phyloP scores from a whole-genome alignment of 1,140 invertebrate genomes.

The Danaus plexippus region DNA sequence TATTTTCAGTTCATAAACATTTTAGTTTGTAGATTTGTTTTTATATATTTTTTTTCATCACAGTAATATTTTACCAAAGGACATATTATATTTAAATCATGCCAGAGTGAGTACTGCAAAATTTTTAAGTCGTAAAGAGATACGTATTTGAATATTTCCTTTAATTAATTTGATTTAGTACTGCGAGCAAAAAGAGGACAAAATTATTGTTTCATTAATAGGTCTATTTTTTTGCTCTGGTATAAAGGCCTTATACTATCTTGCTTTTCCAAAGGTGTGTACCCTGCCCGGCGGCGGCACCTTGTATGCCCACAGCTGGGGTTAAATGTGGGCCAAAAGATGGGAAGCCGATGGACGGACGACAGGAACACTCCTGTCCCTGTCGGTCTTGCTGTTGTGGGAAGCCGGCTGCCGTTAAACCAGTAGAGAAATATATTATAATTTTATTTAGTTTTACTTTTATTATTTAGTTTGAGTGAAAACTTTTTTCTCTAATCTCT shows the following conservation, averaged over 20 bases:
- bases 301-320: conserved; percentile 41
- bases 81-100: conserved; percentile 42
- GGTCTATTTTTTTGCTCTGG: not conserved
- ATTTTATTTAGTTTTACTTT: too few species aligned
- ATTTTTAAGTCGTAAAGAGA: not conserved
- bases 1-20: conserved; percentile 47
- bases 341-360: conserved; percentile 39
- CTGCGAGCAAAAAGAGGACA: not conserved
- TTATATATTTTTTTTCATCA: conserved; percentile 37
- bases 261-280: conserved; percentile 32
- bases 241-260: too few species aligned
- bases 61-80: conserved; percentile 28
- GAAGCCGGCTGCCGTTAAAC: conserved; percentile 42
- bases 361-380: conserved; percentile 37
- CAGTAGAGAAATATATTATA: conserved; percentile 23
- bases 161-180: not conserved
- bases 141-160: not conserved
- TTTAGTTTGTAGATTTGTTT: conserved; percentile 55
- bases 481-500: too few species aligned
- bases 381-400: conserved; percentile 53
- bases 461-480: too few species aligned
- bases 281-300: conserved; percentile 41
- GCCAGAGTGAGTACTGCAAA: conserved; percentile 49
- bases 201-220: too few species aligned
- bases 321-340: conserved; percentile 42